Conservation (phyloP, 2,113 vertebrate genomes). For the Plotosus lineatus region DNA sequence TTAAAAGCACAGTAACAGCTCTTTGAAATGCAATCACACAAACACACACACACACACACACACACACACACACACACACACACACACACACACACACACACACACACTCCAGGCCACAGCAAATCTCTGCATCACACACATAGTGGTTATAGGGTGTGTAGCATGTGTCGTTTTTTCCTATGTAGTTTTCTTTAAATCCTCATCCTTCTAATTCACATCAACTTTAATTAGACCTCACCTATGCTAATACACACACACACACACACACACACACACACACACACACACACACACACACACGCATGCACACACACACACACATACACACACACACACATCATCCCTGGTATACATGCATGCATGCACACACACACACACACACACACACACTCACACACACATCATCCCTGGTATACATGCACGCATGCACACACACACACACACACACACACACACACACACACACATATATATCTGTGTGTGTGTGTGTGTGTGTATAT, state of each 20-base stretch:
- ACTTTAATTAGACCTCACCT: background rate
- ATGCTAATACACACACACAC: background rate
- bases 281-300: background rate
- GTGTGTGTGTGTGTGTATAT: too few species aligned
- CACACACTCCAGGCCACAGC: background rate
- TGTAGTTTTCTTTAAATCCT: background rate
- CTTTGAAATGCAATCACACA: too few species aligned
- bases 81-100: too few species aligned
- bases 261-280: background rate
- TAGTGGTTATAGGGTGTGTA: background rate
- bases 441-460: background rate
- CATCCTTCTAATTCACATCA: background rate
- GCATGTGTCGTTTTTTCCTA: background rate
- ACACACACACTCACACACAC: conserved; percentile 6
- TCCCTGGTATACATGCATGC: background rate
- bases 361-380: conserved; percentile 17
- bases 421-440: too few species aligned
- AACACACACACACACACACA: too few species aligned
- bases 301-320: background rate
- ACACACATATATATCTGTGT: background rate
- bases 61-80: too few species aligned
- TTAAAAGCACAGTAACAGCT: too few species aligned
- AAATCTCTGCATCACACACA: background rate
- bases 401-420: too few species aligned
- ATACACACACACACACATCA: background rate